Conservation (phyloP, 1,140 invertebrate genomes). For the Zaprionus ghesquierei region DNA sequence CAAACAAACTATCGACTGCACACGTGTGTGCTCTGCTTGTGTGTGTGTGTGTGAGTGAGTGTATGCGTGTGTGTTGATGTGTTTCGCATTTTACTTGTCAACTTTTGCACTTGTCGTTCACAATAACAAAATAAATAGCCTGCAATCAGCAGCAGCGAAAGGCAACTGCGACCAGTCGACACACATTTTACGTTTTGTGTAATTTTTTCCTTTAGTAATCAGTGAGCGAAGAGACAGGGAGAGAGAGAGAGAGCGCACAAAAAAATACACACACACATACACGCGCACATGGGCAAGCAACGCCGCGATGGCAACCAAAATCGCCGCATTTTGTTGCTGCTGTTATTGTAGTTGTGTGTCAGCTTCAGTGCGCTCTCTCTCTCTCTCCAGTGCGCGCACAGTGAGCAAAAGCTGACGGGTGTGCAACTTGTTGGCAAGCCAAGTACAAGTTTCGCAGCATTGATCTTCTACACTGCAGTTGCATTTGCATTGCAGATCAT, state of each 20-base stretch:
- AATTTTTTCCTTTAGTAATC: slow-evolving; percentile 46
- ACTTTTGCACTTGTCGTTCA: neutral
- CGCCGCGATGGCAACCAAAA: slow-evolving; percentile 31
- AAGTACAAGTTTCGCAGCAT: neutral
- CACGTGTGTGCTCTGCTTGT: neutral
- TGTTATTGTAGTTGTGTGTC: slow-evolving; percentile 20
- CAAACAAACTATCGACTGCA: slow-evolving; percentile 10
- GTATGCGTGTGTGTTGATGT: neutral
- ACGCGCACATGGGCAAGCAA: neutral
- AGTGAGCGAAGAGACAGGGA: neutral
- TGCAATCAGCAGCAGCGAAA: slow-evolving; percentile 33
- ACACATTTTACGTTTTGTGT: slow-evolving; percentile 49
- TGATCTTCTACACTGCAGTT: too few relatives aligned
- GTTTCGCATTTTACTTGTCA: neutral
- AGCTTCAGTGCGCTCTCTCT: neutral
- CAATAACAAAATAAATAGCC: slow-evolving; percentile 21
- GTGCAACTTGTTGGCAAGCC: neutral
- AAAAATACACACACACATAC: slow-evolving; percentile 2
- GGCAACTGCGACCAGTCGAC: slow-evolving; percentile 18
- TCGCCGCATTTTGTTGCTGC: slow-evolving; percentile 27
- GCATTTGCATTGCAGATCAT: neutral
- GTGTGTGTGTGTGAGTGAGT: neutral
- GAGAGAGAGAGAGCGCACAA: slow-evolving; percentile 18
- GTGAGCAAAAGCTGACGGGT: neutral
- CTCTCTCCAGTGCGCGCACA: slow-evolving; percentile 15